A percentile compares a stretch with the other conserved stretches of the same genome.
Conservation (phyloP, 2,888 invertebrate species). For the Aproaerema taeniolella region DNA sequence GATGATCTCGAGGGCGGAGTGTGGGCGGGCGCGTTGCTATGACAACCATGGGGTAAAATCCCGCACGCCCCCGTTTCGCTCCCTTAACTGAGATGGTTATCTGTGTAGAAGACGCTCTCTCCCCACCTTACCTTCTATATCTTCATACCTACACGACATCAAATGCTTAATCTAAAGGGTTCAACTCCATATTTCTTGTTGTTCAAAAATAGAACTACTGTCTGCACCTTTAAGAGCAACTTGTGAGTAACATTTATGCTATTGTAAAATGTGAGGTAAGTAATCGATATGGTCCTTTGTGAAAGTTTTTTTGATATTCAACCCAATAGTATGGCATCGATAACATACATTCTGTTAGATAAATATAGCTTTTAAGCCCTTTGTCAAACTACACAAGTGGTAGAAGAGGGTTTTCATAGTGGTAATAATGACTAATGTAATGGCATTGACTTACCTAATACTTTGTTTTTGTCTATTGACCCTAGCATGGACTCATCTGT, state of each 20-base stretch:
- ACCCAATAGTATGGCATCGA: too few relatives aligned
- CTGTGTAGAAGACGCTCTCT: constrained; percentile 56
- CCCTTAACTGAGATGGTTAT: constrained; percentile 64
- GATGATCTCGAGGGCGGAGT: constrained; percentile 62
- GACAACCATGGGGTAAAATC: constrained; percentile 56
- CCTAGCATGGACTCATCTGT: constrained; percentile 66
- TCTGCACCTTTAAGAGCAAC: constrained; percentile 21
- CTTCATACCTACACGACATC: constrained; percentile 52
- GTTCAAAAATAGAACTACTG: constrained; percentile 35
- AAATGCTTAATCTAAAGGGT: constrained; percentile 64
- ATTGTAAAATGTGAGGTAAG: constrained; percentile 27
- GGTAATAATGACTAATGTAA: too few relatives aligned
- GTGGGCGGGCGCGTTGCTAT: constrained; percentile 65
- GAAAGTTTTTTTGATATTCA: too few relatives aligned
- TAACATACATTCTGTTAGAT: too few relatives aligned
- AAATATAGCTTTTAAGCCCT: too few relatives aligned
- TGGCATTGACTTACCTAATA: constrained; percentile 47
- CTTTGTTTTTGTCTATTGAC: constrained; percentile 62
- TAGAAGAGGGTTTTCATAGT: too few relatives aligned
- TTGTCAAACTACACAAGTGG: too few relatives aligned
- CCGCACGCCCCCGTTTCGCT: constrained; percentile 61
- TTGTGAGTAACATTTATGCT: constrained; percentile 11
- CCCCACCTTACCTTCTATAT: constrained; percentile 59
- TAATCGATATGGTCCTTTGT: constrained; percentile 47
- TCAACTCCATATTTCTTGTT: constrained; percentile 32